Evolutionary conservation across 2,797 vertebrate species (phyloP).

Genomic region (Chaetodon trifasciatus): DNA sequence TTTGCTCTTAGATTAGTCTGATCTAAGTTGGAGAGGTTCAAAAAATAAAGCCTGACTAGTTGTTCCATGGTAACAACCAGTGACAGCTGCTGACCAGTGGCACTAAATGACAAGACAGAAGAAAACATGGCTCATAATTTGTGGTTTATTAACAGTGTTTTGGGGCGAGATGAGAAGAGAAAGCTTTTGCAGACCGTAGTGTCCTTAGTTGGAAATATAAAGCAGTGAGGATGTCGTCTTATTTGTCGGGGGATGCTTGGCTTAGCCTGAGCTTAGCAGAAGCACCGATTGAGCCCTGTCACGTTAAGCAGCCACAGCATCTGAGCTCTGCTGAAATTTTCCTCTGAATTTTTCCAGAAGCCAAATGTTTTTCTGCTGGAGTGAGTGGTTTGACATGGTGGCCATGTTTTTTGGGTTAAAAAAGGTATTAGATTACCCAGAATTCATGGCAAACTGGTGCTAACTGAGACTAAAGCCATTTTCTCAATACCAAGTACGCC

Average conservation of each 20-base stretch:
- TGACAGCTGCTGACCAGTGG: slow-evolving; percentile 5
- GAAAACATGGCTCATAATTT: background rate
- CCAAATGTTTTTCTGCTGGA: background rate
- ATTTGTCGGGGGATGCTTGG: background rate
- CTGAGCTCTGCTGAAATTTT: background rate
- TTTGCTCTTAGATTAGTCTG: background rate
- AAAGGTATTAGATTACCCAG: background rate
- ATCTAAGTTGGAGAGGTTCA: background rate
- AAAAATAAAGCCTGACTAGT: background rate
- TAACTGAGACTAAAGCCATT: background rate
- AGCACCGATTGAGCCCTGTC: background rate
- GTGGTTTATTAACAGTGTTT: background rate
- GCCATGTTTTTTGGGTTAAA: background rate
- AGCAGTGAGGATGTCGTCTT: background rate
- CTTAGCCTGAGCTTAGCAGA: background rate
- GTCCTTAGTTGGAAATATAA: background rate
- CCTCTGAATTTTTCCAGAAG: background rate
- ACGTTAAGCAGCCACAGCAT: background rate
- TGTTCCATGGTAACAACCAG: slow-evolving; percentile 20
- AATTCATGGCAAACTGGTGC: background rate
- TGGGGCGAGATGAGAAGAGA: background rate
- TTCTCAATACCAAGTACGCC: no score
- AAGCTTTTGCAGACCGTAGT: background rate
- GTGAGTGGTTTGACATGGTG: background rate
- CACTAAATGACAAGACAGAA: background rate